These are phyloP conservation scores for Agrotis exclamationis DNA, from an alignment of 2,888 invertebrate species.

Conservation along the genomic window DNA sequence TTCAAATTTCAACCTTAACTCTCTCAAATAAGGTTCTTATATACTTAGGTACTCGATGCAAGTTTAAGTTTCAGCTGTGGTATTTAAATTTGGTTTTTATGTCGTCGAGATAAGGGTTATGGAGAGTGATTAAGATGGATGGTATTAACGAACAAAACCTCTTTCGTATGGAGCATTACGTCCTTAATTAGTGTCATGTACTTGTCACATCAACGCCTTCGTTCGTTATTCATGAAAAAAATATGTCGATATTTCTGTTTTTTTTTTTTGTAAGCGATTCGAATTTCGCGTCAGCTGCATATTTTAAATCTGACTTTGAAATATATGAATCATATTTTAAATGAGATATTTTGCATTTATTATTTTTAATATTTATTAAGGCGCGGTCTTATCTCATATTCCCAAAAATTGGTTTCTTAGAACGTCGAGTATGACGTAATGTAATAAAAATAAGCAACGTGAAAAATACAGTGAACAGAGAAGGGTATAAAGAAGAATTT, in stretches of 20 bases:
- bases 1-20: slow-evolving; percentile 67
- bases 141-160: slow-evolving; percentile 58
- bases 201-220: slow-evolving; percentile 78
- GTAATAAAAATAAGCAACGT: too few relatives aligned
- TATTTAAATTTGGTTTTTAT: slow-evolving; percentile 61
- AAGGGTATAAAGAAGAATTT: too few relatives aligned
- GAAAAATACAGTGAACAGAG: too few relatives aligned
- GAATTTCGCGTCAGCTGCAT: slow-evolving; percentile 37
- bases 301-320: slow-evolving; percentile 56
- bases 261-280: slow-evolving; percentile 47
- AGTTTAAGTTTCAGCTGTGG: slow-evolving; percentile 27
- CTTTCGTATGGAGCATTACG: slow-evolving; percentile 65
- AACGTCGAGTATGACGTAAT: too few relatives aligned
- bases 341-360: slow-evolving; percentile 51
- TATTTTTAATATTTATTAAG: slow-evolving; percentile 37
- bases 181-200: slow-evolving; percentile 82
- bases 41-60: slow-evolving; percentile 25
- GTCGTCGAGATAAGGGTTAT: slow-evolving; percentile 45
- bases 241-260: slow-evolving; percentile 47
- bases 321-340: slow-evolving; percentile 56
- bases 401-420: too few relatives aligned
- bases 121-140: slow-evolving; percentile 42
- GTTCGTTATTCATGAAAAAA: slow-evolving; percentile 65
- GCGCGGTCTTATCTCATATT: too few relatives aligned
- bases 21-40: slow-evolving; percentile 34